Evolutionary conservation across 2,797 vertebrate species (phyloP), one percentile per base, ranked within the genome.

Genomic region (Antrozous pallidus): DNA sequence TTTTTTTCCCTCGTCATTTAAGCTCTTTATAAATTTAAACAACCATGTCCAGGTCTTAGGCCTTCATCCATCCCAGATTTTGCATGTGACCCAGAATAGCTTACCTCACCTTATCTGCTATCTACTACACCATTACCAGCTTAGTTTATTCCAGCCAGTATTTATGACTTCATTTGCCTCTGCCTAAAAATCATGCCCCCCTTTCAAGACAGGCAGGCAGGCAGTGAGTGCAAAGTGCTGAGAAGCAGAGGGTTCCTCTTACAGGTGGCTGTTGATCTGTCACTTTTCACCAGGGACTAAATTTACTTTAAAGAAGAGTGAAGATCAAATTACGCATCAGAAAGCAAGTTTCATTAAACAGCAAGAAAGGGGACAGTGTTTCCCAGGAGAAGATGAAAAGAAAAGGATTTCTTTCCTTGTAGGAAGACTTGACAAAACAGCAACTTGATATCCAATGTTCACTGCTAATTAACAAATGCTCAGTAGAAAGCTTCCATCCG

Each of bases 341-440:
- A 97, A 97, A 97, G 95, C 92, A 78, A 90, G 58, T 97, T 97
- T 96, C 93, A 96, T 96, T 95, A 96, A 93, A 95, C 91, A 94
- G 94, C 93, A 93, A 97, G 94, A 97, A 97, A 96, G 96, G 67
- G 88, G 92, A 96, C 96, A 97, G 96, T 97, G 96, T 97, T 97
- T 97, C 96, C 95, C 96, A 97, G 96, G 96, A 97, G 95, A 95
- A 97, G 95, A 97, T 97, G 95, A 97, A 97, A 97, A 96, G 97
- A 77, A 96, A 93, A 95, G 96, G 91, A 90, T 95, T 97, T 96
- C 70, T 97, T 97, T 97, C 95, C 94, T 96, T 94, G 95, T 97
- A 71, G 11, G 93, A 95, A 96, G 95, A 96, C 93, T 95, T 97
- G 95, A 97, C 96, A 97, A 96, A 97, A 95, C 93, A 95, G 92